Evolutionary conservation across 2,113 vertebrate genomes (phyloP).

Genomic region (Neogale vison): DNA sequence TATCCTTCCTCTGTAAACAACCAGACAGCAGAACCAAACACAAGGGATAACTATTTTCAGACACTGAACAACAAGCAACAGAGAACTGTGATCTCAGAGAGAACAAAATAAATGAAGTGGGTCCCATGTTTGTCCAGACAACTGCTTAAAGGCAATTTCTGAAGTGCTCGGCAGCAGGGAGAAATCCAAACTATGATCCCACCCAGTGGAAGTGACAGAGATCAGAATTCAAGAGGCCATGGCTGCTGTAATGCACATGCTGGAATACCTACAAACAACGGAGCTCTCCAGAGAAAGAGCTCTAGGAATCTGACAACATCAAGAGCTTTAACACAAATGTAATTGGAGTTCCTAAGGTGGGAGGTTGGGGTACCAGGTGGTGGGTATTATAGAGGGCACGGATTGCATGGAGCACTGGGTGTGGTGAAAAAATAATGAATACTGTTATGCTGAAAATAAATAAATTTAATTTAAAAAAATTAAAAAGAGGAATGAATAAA

Average conservation of each 20-base stretch:
- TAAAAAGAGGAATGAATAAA: too few species aligned
- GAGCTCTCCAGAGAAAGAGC: background rate
- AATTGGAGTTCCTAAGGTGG: background rate
- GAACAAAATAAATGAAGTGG: conserved; percentile 21
- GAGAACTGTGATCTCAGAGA: background rate
- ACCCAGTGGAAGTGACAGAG: background rate
- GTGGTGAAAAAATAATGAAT: too few species aligned
- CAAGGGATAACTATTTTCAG: background rate
- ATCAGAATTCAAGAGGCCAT: background rate
- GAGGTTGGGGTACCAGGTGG: too few species aligned
- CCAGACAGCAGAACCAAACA: conserved; percentile 19
- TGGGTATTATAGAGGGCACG: too few species aligned
- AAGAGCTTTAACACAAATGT: background rate
- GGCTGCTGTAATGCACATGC: background rate
- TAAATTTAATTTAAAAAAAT: too few species aligned
- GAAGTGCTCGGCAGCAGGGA: background rate
- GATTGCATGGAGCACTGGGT: too few species aligned
- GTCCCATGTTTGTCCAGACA: background rate
- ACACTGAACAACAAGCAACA: background rate
- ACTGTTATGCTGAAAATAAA: too few species aligned
- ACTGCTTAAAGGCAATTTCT: background rate
- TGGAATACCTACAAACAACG: background rate
- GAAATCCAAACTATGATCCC: background rate
- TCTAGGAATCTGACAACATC: background rate
- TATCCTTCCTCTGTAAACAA: background rate